Conservation (phyloP, 92 coral and sea anemone species). For the Anthopleura xanthogrammica region DNA sequence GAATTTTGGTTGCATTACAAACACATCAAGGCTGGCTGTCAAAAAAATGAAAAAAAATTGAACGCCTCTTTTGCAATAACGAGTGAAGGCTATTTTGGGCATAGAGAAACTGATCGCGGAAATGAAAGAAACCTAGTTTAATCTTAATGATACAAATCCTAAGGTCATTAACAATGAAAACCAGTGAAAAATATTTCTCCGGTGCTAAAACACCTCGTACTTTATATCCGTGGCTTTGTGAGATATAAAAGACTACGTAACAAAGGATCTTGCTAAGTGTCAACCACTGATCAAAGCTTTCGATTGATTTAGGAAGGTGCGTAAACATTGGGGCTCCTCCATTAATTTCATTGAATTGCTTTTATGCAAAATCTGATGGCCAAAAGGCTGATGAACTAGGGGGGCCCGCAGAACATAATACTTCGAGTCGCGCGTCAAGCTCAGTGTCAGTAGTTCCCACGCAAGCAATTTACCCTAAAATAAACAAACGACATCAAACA, state of each 20-base stretch:
- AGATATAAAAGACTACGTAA: conserved; percentile 43
- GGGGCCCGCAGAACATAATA: conserved; percentile 45
- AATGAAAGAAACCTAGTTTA: background rate
- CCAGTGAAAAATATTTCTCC: conserved; percentile 22
- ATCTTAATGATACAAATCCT: conserved; percentile 31
- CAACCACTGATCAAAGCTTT: conserved; percentile 74
- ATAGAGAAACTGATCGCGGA: background rate
- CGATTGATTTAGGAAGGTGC: conserved; percentile 90
- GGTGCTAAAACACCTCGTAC: conserved; percentile 32
- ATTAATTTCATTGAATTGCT: conserved; percentile 84
- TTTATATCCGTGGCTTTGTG: conserved; percentile 54
- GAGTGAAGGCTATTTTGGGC: conserved; percentile 17
- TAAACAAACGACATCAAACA: conserved; percentile 61
- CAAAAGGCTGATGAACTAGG: conserved; percentile 53
- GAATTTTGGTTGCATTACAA: conserved; percentile 76
- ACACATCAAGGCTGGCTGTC: conserved; percentile 74
- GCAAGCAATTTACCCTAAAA: conserved; percentile 65
- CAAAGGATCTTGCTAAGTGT: conserved; percentile 69
- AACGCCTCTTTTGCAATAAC: conserved; percentile 23
- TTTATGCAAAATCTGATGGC: conserved; percentile 75
- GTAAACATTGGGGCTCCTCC: conserved; percentile 56
- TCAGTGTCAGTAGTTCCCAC: conserved; percentile 60
- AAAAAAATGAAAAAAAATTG: conserved; percentile 15
- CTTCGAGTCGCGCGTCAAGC: conserved; percentile 47
- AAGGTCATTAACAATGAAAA: conserved; percentile 6